Evolutionary conservation across 2,888 invertebrate genomes (phyloP).

Genomic region (Andrena fulva): DNA sequence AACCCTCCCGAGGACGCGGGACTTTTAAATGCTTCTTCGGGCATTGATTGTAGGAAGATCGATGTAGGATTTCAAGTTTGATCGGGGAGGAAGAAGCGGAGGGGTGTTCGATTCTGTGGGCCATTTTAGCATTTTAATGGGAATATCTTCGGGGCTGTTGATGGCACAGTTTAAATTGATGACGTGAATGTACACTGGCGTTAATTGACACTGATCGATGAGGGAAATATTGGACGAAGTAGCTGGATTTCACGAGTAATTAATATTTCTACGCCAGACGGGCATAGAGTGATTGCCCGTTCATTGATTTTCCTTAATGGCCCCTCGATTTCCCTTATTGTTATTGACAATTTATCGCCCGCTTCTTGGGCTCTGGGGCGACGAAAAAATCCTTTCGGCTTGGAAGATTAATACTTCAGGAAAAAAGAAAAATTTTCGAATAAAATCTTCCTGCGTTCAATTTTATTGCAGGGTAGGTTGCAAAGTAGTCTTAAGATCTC

Average conservation of each 20-base stretch:
- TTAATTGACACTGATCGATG: slow-evolving; percentile 52
- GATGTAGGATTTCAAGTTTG: background rate
- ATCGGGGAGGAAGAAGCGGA: background rate
- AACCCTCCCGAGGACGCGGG: no score
- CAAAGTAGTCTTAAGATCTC: no score
- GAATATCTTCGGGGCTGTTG: background rate
- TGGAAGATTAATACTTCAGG: background rate
- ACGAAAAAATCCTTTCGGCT: background rate
- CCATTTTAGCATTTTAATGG: slow-evolving; percentile 10
- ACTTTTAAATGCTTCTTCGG: background rate
- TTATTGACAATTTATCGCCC: slow-evolving; percentile 29
- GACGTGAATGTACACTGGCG: background rate
- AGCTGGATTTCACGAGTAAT: slow-evolving; percentile 33
- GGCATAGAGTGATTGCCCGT: slow-evolving; percentile 35
- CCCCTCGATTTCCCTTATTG: slow-evolving; percentile 23
- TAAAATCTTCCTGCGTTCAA: no score
- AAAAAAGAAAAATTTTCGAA: no score
- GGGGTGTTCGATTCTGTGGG: background rate
- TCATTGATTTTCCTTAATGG: slow-evolving; percentile 48
- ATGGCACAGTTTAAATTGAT: slow-evolving; percentile 10
- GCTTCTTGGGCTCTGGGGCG: background rate
- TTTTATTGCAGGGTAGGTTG: no score
- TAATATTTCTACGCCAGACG: slow-evolving; percentile 27
- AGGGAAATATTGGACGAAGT: background rate
- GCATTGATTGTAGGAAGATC: background rate